Evolutionary conservation across 2,888 invertebrate species (phyloP).

Genomic region (Acholoe squamosa): DNA sequence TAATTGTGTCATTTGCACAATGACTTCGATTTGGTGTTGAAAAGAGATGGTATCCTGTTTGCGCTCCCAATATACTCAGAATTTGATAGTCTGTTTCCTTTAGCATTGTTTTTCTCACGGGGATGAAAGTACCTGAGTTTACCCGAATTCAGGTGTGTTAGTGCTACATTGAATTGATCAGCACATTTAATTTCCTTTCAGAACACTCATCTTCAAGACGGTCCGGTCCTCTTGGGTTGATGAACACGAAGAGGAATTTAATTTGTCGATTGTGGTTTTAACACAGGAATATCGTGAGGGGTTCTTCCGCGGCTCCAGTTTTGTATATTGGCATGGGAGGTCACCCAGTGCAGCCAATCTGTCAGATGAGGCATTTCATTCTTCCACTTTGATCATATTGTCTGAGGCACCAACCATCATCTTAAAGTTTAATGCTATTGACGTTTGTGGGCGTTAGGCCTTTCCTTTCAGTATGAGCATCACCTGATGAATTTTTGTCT

Average conservation of each 20-base stretch:
- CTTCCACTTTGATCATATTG: slow-evolving; percentile 37
- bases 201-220: not conserved
- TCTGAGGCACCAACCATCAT: not conserved
- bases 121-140: not conserved
- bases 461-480: not conserved
- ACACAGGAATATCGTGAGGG: slow-evolving; percentile 24
- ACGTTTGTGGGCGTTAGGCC: not conserved
- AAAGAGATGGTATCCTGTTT: no score
- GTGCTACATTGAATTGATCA: not conserved
- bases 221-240: not conserved
- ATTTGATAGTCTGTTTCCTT: no score
- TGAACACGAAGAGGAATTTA: slow-evolving; percentile 34
- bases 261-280: slow-evolving; percentile 32
- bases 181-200: slow-evolving; percentile 9
- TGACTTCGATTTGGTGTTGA: no score
- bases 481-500: not conserved
- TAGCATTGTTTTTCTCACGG: no score
- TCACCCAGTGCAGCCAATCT: not conserved
- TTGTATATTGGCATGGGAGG: slow-evolving; percentile 30
- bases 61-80: no score
- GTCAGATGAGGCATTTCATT: slow-evolving; percentile 23
- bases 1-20: no score
- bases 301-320: slow-evolving; percentile 23
- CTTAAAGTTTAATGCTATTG: slow-evolving; percentile 34
- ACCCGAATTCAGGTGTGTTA: not conserved